These are phyloP conservation scores for Chondrosia reniformis DNA, from an alignment of 37 sponge, comb jelly and placozoan genomes.

Conservation along the genomic window DNA sequence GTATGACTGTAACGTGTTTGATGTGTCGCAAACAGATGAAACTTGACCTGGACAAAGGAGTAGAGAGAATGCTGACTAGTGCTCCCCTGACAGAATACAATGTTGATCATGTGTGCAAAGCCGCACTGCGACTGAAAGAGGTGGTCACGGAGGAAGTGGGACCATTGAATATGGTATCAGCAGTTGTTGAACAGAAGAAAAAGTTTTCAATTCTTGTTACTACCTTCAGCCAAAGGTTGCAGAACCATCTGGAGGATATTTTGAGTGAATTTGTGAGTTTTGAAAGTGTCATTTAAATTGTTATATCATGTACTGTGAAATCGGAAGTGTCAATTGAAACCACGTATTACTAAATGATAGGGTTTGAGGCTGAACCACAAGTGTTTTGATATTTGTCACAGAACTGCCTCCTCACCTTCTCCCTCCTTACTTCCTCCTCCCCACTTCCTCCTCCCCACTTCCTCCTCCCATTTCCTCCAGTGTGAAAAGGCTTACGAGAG, in stretches of 20 bases:
- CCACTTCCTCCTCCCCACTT: not conserved
- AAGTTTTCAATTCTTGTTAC: conserved; percentile 35
- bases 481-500: too few species aligned
- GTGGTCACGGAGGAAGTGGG: conserved; percentile 35
- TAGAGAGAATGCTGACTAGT: conserved; percentile 25
- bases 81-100: conserved; percentile 15
- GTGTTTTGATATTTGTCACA: too few species aligned
- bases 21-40: too few species aligned
- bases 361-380: too few species aligned
- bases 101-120: conserved; percentile 29
- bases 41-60: conserved; percentile 52
- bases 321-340: too few species aligned
- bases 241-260: conserved; percentile 23
- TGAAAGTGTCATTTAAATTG: too few species aligned
- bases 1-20: too few species aligned
- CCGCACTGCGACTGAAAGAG: conserved; percentile 49
- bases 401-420: not conserved
- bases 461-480: not conserved
- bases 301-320: too few species aligned
- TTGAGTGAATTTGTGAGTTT: too few species aligned
- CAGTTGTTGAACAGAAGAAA: conserved; percentile 53
- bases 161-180: conserved; percentile 40
- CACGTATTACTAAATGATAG: too few species aligned
- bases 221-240: conserved; percentile 34
- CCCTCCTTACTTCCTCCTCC: not conserved